These are phyloP conservation scores for Mastomys natalensis DNA, from an alignment of 2,113 vertebrate species.

Conservation along the genomic window DNA sequence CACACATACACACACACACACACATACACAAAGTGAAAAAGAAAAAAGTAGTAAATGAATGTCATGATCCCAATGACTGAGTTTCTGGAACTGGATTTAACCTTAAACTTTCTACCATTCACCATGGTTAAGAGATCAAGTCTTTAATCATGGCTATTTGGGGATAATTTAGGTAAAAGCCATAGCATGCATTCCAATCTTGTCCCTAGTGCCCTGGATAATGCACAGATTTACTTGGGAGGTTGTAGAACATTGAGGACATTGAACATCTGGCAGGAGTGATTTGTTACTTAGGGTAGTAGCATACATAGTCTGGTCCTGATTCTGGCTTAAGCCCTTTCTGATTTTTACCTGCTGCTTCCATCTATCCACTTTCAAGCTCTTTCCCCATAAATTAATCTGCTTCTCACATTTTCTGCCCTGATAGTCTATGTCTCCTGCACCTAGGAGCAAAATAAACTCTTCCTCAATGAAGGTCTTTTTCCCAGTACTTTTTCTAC, in stretches of 20 bases:
- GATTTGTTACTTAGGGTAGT: not conserved
- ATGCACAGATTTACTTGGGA: not conserved
- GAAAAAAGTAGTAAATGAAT: not conserved
- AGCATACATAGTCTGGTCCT: not conserved
- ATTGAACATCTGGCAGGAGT: not conserved
- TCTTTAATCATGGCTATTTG: not conserved
- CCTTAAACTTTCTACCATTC: too few species aligned
- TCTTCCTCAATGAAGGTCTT: not conserved
- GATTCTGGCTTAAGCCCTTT: too few species aligned
- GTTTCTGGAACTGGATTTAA: too few species aligned
- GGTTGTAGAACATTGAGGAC: not conserved
- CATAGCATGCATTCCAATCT: not conserved
- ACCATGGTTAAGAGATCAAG: too few species aligned
- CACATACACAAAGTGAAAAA: not conserved
- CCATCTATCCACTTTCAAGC: too few species aligned
- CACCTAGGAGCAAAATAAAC: not conserved
- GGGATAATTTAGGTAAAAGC: not conserved
- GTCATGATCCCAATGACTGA: not conserved
- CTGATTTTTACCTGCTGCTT: not conserved
- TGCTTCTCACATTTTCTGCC: not conserved
- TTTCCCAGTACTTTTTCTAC: not conserved
- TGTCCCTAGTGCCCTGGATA: not conserved
- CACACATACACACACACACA: too few species aligned
- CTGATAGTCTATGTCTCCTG: not conserved
- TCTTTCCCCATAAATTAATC: not conserved